phyloP scores from a whole-genome alignment of 2,797 vertebrate species.

The Protonibea diacanthus region DNA sequence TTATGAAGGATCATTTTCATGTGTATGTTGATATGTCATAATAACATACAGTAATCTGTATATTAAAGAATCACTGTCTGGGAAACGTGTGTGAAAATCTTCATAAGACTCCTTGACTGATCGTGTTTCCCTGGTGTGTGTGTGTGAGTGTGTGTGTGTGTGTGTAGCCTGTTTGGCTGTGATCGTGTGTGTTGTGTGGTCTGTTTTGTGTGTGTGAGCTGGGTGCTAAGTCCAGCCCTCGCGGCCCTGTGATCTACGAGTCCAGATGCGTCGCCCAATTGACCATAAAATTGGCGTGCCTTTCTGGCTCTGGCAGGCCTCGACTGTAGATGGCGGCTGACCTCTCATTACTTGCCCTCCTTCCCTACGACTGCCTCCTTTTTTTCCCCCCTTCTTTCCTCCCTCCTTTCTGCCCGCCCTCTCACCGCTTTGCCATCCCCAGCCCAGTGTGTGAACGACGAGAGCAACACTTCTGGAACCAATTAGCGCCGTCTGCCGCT shows the following conservation, averaged over 20 bases:
- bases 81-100: background rate
- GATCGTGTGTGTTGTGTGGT: constrained; percentile 72
- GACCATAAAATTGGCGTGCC: constrained; percentile 97
- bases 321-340: constrained; percentile 89
- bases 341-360: constrained; percentile 93
- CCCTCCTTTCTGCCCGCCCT: constrained; percentile 51
- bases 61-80: background rate
- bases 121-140: constrained; percentile 16
- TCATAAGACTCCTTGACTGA: background rate
- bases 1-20: background rate
- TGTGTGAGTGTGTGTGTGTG: constrained; percentile 36
- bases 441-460: constrained; percentile 80
- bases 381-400: constrained; percentile 76
- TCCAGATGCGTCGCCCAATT: constrained; percentile 98
- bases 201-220: constrained; percentile 80
- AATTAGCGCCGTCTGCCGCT: constrained; percentile 95
- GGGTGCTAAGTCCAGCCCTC: constrained; percentile 85
- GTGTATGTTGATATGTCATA: background rate
- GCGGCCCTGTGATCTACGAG: constrained; percentile 89
- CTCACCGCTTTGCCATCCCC: constrained; percentile 83
- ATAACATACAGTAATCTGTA: background rate
- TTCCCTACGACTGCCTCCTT: constrained; percentile 58
- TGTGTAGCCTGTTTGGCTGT: constrained; percentile 24
- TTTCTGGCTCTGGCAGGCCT: constrained; percentile 88
- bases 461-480: constrained; percentile 92